Base-by-base conservation (phyloP, 2,113 vertebrate species). In the Elephas maximus region DNA sequence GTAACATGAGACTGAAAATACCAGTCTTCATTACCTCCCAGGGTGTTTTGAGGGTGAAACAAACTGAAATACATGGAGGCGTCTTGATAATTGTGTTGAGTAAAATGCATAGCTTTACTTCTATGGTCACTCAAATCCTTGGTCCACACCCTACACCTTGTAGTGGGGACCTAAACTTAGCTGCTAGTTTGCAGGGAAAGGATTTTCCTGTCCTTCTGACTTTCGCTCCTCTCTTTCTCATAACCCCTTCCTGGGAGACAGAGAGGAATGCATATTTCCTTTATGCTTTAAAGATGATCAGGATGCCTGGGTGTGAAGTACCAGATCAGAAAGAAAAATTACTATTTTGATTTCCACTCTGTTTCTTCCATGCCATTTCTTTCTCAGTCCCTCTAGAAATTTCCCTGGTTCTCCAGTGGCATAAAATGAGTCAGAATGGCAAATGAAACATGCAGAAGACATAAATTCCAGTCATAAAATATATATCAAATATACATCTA, bases 391-490 rank as follows among this genome's bases (percentile, higher is more conserved):
- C 95, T 95, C 96, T 96, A 15, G 87, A 93, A 97, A 95, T 97
- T 90, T 94, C 71, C 85, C 91, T 93, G 67, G 94, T 94, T 97
- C 97, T 98, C 95, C 78, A n/a, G 69, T 96, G 98, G 92, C 94
- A 97, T 92, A 97, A 97, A 97, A 94, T 96, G 91, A 98, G 93
- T 97, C 93, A 96, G 97, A 98, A 98, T 98, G 95, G 97, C 97
- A 98, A 97, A 97, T 97, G 98, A 97, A 98, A 98, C 98, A 98
- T 97, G 97, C 97, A 98, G 96, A 97, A 97, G 97, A 98, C 97
- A 98, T 98, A 97, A 98, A 98, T 98, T 97, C 95, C 88, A 80
- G 92, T 97, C 96, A 98, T 98, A 98, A 98, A 97, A 97, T 97
- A 97, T 98, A 96, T 97, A 98, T 98, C 97, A 98, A 98, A 97